These are phyloP conservation scores for Catharus fuscescens DNA, from an alignment of 2,113 vertebrate genomes.

Conservation along the genomic window DNA sequence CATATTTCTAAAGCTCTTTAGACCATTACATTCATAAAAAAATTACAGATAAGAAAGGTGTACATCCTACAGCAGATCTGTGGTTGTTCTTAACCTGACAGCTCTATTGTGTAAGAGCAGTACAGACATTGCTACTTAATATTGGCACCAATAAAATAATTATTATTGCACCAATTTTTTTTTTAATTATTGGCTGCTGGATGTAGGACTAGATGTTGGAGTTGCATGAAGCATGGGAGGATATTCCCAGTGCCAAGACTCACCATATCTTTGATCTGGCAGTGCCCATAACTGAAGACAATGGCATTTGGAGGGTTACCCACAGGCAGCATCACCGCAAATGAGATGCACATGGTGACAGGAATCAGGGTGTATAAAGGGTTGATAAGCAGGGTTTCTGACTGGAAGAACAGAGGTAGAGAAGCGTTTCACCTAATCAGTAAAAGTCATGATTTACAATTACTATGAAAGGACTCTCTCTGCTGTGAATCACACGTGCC, in stretches of 20 bases:
- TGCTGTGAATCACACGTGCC: not conserved
- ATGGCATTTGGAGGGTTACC: conserved; percentile 98
- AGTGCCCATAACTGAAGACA: conserved; percentile 96
- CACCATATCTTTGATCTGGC: conserved; percentile 97
- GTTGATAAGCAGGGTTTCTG: conserved; percentile 93
- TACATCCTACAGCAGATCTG: not conserved
- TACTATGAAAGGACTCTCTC: not conserved
- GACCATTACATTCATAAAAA: not conserved
- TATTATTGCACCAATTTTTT: not conserved
- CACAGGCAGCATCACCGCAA: conserved; percentile 98
- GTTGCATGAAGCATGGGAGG: not conserved
- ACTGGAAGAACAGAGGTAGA: conserved; percentile 74
- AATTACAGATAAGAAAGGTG: not conserved
- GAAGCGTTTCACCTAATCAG: not conserved
- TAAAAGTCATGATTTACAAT: not conserved
- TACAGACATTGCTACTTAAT: not conserved
- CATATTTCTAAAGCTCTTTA: not conserved
- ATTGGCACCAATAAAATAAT: not conserved
- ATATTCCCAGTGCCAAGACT: not conserved
- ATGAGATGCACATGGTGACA: conserved; percentile 96
- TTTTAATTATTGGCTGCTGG: not conserved
- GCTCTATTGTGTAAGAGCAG: not conserved
- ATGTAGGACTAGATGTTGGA: not conserved
- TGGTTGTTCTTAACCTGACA: not conserved
- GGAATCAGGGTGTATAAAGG: conserved; percentile 96